These are phyloP conservation scores for Barnardius zonarius DNA, from an alignment of 2,113 vertebrate species.

Conservation along the genomic window DNA sequence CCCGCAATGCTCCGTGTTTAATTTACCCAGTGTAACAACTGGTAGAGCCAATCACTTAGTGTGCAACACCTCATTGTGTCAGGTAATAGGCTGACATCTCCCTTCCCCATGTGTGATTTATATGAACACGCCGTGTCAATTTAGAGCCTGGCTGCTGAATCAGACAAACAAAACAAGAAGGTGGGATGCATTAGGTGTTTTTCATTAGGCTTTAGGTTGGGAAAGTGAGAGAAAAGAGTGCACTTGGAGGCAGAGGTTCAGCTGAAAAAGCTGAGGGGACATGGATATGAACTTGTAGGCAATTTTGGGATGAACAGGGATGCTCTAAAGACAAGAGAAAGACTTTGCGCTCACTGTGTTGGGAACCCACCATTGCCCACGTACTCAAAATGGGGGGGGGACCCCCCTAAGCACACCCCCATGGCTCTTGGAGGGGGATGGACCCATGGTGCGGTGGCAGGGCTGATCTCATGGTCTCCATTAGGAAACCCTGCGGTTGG, in stretches of 20 bases:
- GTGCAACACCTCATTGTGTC: background rate
- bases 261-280: background rate
- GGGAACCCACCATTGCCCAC: rapidly evolving
- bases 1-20: background rate
- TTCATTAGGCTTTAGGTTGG: background rate
- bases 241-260: rapidly evolving
- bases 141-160: background rate
- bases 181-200: background rate
- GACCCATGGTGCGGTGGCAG: background rate
- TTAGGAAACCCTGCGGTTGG: background rate
- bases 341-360: background rate
- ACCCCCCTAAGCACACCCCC: background rate
- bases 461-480: rapidly evolving
- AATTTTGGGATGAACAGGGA: background rate
- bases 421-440: background rate
- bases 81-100: background rate
- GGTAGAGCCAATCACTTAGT: background rate
- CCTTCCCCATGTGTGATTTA: background rate
- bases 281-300: background rate
- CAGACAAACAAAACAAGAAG: background rate
- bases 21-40: background rate
- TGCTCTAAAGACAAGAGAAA: background rate
- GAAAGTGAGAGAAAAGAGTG: background rate
- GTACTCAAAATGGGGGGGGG: background rate
- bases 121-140: background rate